Conservation (phyloP, 2,888 invertebrate species). For the Drosophila melanosoma region DNA sequence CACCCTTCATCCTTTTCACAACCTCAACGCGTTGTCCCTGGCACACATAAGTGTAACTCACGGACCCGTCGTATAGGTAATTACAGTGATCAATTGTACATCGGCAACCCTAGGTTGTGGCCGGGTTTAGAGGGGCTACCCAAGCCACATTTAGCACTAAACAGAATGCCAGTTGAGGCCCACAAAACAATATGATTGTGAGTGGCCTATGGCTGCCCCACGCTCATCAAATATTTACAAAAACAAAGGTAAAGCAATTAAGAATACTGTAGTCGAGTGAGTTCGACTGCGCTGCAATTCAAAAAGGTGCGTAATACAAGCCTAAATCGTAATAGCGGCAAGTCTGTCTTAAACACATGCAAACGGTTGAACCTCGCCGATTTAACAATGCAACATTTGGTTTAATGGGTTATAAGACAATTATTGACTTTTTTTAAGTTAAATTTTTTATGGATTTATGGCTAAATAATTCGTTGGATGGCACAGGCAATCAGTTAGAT, state of each 20-base stretch:
- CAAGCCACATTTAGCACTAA: constrained; percentile 68
- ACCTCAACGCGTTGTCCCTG: constrained; percentile 4
- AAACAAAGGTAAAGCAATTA: not conserved
- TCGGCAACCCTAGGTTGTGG: not conserved
- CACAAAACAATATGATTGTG: constrained; percentile 51
- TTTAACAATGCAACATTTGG: not conserved
- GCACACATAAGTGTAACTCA: constrained; percentile 26
- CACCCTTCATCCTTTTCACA: not conserved
- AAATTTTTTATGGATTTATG: not conserved
- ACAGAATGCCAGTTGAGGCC: constrained; percentile 72
- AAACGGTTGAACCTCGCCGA: no score
- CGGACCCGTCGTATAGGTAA: constrained; percentile 20
- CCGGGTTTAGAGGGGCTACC: not conserved
- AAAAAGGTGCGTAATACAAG: not conserved
- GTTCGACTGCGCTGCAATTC: not conserved
- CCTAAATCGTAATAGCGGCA: not conserved
- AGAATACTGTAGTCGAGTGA: not conserved
- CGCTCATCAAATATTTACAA: constrained; percentile 49
- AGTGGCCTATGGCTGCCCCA: not conserved
- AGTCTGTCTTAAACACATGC: not conserved
- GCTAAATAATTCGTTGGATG: not conserved
- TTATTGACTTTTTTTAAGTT: not conserved
- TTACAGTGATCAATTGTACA: constrained; percentile 51
- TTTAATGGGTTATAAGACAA: not conserved
- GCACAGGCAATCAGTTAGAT: not conserved